These are phyloP conservation scores for Artemia sp. DNA, from an alignment of 2,888 invertebrate species.

Conservation along the genomic window DNA sequence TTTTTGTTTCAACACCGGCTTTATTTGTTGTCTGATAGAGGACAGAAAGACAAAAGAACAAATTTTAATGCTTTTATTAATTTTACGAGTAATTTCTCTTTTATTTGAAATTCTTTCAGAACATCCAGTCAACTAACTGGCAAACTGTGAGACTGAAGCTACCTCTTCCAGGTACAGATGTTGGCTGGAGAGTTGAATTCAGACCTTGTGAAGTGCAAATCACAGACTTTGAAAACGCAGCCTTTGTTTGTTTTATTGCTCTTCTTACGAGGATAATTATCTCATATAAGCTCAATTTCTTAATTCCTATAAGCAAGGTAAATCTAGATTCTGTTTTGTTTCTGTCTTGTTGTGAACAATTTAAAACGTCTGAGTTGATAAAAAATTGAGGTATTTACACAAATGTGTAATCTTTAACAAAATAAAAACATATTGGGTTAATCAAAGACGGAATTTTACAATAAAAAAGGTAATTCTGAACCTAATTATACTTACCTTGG, in stretches of 20 bases:
- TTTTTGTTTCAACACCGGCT: too few species aligned
- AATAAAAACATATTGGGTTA: too few species aligned
- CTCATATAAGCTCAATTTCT: conserved; percentile 82
- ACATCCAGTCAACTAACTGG: conserved; percentile 98
- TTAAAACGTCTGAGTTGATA: too few species aligned
- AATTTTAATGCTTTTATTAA: not conserved
- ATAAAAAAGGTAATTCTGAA: too few species aligned
- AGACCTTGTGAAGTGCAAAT: conserved; percentile 94
- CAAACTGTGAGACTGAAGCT: conserved; percentile 98
- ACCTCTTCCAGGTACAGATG: conserved; percentile 81
- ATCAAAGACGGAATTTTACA: too few species aligned
- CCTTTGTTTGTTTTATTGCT: conserved; percentile 92
- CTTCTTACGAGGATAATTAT: conserved; percentile 87
- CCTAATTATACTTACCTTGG: too few species aligned
- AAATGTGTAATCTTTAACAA: too few species aligned
- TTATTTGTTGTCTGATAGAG: too few species aligned
- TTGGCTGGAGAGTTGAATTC: conserved; percentile 99
- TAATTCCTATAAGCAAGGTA: conserved; percentile 95
- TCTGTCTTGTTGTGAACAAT: too few species aligned
- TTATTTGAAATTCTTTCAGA: conserved; percentile 39
- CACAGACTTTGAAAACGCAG: conserved; percentile 99
- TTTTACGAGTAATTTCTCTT: too few species aligned
- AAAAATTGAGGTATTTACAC: too few species aligned
- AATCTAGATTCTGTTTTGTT: conserved; percentile 20
- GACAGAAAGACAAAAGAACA: too few species aligned